These are phyloP conservation scores for Epiblema foenella DNA, from an alignment of 2,888 invertebrate genomes.

Conservation along the genomic window DNA sequence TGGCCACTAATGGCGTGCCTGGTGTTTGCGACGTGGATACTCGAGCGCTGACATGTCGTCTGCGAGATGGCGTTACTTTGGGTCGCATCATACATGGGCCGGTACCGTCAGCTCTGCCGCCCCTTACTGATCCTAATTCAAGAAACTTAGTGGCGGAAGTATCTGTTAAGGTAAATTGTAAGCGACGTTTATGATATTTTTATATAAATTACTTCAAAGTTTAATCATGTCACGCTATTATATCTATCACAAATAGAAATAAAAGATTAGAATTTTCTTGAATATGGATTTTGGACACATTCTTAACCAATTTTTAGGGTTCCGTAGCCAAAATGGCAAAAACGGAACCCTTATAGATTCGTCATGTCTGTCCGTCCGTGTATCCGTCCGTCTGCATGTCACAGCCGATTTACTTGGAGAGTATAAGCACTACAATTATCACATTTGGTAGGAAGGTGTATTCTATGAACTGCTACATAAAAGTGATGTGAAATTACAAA, in stretches of 20 bases:
- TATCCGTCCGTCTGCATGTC: too few species aligned
- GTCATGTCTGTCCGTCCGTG: too few species aligned
- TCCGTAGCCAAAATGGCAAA: too few species aligned
- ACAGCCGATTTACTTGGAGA: too few species aligned
- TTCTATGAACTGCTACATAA: too few species aligned
- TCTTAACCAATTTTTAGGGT: too few species aligned
- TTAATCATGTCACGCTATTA: not conserved
- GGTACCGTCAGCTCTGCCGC: constrained; percentile 71
- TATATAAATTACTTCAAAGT: not conserved
- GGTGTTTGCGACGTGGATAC: constrained; percentile 98
- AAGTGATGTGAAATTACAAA: too few species aligned
- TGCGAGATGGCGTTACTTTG: constrained; percentile 94
- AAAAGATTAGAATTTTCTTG: too few species aligned
- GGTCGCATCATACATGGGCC: constrained; percentile 86
- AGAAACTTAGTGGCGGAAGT: constrained; percentile 97
- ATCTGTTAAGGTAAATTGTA: constrained; percentile 87
- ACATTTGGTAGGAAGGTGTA: too few species aligned
- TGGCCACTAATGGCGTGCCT: constrained; percentile 90
- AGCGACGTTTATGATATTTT: not conserved
- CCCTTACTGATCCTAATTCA: constrained; percentile 90
- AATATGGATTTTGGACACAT: too few species aligned
- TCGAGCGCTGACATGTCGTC: constrained; percentile 94
- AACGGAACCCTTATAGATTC: too few species aligned
- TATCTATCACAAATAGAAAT: not conserved
- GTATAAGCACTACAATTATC: too few species aligned